phyloP scores from a whole-genome alignment of 2,888 invertebrate species.

The Drosophila falleni region DNA sequence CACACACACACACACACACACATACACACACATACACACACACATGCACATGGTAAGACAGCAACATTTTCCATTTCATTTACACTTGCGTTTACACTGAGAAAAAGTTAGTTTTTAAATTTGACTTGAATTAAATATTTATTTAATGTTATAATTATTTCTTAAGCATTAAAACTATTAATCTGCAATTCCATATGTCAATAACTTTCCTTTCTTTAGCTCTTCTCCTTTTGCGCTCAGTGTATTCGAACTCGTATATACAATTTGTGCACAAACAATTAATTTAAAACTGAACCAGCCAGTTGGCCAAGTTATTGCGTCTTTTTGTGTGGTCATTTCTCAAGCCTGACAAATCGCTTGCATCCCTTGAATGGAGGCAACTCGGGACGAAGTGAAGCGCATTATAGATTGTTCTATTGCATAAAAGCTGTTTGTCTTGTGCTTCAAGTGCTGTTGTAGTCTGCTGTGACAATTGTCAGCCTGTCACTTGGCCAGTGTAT shows the following conservation, averaged over 20 bases:
- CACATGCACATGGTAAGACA: conserved; percentile 14
- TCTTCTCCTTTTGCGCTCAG: background rate
- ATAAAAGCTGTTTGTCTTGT: conserved; percentile 58
- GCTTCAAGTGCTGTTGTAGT: conserved; percentile 39
- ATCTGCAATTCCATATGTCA: too few relatives aligned
- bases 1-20: conserved; percentile 5
- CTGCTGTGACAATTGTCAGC: conserved; percentile 67
- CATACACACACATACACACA: too few relatives aligned
- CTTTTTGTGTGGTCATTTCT: conserved; percentile 64
- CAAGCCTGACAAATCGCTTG: conserved; percentile 71
- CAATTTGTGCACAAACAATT: conserved; percentile 64
- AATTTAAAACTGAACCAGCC: conserved; percentile 60
- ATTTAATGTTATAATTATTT: too few relatives aligned
- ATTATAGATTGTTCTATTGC: conserved; percentile 38
- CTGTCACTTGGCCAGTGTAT: conserved; percentile 57
- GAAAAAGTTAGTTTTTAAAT: background rate
- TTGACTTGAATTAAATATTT: too few relatives aligned
- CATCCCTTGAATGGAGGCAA: conserved; percentile 9
- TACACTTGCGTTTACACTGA: conserved; percentile 19
- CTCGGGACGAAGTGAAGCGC: conserved; percentile 12
- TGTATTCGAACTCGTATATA: conserved; percentile 24
- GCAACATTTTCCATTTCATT: conserved; percentile 36
- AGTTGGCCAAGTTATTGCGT: conserved; percentile 58
- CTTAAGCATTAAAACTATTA: too few relatives aligned
- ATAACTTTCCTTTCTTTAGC: too few relatives aligned